Percentiles rank a stretch among this genome's conserved stretches.
These are phyloP conservation scores for Xenentodon cancila DNA, from an alignment of 2,797 vertebrate genomes.

Conservation along the genomic window DNA sequence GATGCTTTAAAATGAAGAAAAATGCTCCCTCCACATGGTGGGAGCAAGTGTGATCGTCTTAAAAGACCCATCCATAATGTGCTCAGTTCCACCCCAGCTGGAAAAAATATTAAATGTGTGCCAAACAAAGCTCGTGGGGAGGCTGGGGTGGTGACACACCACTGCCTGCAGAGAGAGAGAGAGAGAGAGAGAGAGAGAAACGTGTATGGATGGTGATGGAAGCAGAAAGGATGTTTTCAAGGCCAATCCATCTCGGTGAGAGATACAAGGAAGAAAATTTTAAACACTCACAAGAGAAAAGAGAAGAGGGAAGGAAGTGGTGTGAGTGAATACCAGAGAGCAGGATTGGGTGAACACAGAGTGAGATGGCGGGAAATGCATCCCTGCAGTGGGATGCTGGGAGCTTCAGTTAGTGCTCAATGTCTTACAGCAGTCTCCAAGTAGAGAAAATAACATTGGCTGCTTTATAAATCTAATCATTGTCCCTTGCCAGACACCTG, in stretches of 20 bases:
- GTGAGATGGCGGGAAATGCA: slow-evolving; percentile 18
- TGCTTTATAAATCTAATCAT: slow-evolving; percentile 75
- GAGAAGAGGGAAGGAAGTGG: slow-evolving; percentile 54
- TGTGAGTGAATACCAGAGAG: slow-evolving; percentile 25
- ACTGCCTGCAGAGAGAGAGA: slow-evolving; percentile 20
- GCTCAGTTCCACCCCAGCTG: slow-evolving; percentile 69
- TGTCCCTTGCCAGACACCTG: slow-evolving; percentile 73
- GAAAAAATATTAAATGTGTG: slow-evolving; percentile 71
- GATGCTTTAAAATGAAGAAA: slow-evolving; percentile 75
- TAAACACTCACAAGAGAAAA: slow-evolving; percentile 67
- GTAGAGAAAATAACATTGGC: slow-evolving; percentile 67
- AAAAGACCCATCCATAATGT: slow-evolving; percentile 77
- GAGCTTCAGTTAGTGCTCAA: slow-evolving; percentile 64
- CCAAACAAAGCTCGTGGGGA: slow-evolving; percentile 35
- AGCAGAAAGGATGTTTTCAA: slow-evolving; percentile 63
- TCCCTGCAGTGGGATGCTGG: slow-evolving; percentile 55
- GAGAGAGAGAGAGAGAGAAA: slow-evolving; percentile 18
- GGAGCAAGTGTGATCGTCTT: slow-evolving; percentile 72
- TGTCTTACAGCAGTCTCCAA: slow-evolving; percentile 63
- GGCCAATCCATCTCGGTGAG: slow-evolving; percentile 64
- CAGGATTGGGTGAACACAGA: slow-evolving; percentile 16
- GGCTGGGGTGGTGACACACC: slow-evolving; percentile 44
- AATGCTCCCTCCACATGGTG: slow-evolving; percentile 62
- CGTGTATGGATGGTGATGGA: slow-evolving; percentile 56
- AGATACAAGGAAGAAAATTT: slow-evolving; percentile 48